Percentiles rank a stretch among this genome's conserved stretches.
Conservation (phyloP, 2,888 invertebrate species). For the Belgica antarctica region DNA sequence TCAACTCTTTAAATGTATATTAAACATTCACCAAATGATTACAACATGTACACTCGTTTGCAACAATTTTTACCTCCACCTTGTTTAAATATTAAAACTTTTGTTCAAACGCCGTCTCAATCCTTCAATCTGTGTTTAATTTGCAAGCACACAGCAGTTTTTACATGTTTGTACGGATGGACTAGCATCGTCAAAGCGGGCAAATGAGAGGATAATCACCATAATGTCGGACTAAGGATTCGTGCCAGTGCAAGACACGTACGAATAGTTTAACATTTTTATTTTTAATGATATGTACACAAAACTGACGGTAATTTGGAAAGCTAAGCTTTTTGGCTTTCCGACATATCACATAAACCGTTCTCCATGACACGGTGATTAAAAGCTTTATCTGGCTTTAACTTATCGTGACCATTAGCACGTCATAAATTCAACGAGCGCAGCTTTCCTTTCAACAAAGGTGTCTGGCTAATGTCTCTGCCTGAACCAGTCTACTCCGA, state of each 20-base stretch:
- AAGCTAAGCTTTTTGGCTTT: neutral
- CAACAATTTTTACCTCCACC: too few species aligned
- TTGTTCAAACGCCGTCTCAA: too few species aligned
- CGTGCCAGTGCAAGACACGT: neutral
- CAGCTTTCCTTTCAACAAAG: neutral
- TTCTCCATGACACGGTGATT: neutral
- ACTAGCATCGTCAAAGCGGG: too few species aligned
- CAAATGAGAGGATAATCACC: neutral
- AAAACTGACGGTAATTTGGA: neutral
- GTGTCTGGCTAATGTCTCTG: neutral
- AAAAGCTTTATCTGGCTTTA: slow-evolving; percentile 3
- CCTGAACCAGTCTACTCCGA: neutral
- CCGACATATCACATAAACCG: neutral
- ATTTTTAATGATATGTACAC: neutral
- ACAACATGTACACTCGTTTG: too few species aligned
- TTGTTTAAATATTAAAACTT: too few species aligned
- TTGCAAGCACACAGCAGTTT: too few species aligned
- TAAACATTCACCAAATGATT: too few species aligned
- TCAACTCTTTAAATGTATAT: too few species aligned
- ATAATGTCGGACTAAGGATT: neutral
- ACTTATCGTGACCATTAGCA: neutral
- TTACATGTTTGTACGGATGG: too few species aligned
- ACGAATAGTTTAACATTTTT: neutral
- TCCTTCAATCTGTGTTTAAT: too few species aligned
- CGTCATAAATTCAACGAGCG: slow-evolving; percentile 3